Evolutionary conservation across 2,888 invertebrate species (phyloP).

Genomic region (Chalcosyrphus nemorum): DNA sequence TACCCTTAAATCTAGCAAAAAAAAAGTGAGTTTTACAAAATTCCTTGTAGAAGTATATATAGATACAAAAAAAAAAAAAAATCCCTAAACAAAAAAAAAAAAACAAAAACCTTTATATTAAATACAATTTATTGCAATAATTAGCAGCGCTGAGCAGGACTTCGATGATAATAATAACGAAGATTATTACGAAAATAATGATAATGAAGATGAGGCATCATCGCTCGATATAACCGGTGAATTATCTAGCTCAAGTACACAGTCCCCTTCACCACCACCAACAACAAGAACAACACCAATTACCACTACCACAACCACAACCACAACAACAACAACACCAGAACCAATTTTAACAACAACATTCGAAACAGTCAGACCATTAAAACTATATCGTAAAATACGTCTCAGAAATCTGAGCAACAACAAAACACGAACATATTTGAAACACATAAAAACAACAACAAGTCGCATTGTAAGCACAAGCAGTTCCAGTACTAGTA

Average conservation of each 20-base stretch:
- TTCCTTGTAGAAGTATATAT: constrained; percentile 32
- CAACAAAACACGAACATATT: constrained; percentile 73
- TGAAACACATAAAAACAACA: constrained; percentile 77
- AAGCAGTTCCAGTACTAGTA: constrained; percentile 52
- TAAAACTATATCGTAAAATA: constrained; percentile 68
- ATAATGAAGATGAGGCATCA: constrained; percentile 63
- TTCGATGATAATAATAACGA: constrained; percentile 56
- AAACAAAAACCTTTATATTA: constrained; percentile 43
- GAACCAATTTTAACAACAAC: constrained; percentile 31
- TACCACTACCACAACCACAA: constrained; percentile 78
- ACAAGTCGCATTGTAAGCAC: constrained; percentile 76
- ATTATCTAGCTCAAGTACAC: constrained; percentile 59
- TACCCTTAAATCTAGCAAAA: constrained; percentile 2
- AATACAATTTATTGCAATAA: constrained; percentile 68
- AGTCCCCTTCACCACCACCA: constrained; percentile 67
- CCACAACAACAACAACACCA: constrained; percentile 65
- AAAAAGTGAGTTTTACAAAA: constrained; percentile 24
- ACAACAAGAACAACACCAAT: constrained; percentile 74
- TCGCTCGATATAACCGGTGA: constrained; percentile 57
- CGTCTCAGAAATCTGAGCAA: constrained; percentile 75
- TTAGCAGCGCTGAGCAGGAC: constrained; percentile 73
- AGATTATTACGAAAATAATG: constrained; percentile 58
- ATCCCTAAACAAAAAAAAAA: constrained; percentile 40
- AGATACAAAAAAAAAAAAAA: constrained; percentile 6
- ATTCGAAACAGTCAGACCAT: constrained; percentile 52